A percentile compares a stretch with the other conserved stretches of the same genome.
Evolutionary conservation across 2,797 vertebrate species (phyloP).

Genomic region (Synaphobranchus kaupii): DNA sequence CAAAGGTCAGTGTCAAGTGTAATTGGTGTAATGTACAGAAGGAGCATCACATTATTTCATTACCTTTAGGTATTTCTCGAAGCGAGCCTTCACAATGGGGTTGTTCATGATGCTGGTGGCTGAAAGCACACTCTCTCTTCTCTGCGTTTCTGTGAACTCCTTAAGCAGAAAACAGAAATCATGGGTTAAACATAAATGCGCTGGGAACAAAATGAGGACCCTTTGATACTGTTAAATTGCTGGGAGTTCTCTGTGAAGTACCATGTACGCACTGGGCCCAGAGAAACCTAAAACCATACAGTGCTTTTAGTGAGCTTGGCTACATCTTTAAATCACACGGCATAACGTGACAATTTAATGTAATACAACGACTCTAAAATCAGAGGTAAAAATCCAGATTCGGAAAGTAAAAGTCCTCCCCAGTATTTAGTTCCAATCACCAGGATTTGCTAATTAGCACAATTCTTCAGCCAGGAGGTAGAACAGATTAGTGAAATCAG

Average conservation of each 20-base stretch:
- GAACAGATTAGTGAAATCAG: no score
- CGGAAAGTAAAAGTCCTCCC: no score
- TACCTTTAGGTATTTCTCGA: constrained; percentile 84
- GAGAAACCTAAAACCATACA: background rate
- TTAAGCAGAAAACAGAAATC: constrained; percentile 47
- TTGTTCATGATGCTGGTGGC: constrained; percentile 87
- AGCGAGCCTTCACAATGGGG: constrained; percentile 80
- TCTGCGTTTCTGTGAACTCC: constrained; percentile 84
- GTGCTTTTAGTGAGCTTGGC: background rate
- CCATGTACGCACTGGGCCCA: background rate
- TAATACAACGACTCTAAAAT: background rate
- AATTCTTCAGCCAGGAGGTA: no score
- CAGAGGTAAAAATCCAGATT: no score
- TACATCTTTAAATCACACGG: background rate
- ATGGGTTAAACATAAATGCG: background rate
- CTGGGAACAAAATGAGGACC: background rate
- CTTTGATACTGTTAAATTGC: background rate
- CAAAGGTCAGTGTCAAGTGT: background rate
- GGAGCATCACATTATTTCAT: constrained; percentile 30
- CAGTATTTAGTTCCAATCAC: no score
- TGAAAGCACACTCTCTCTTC: constrained; percentile 82
- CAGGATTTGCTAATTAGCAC: no score
- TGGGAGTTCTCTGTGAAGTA: background rate
- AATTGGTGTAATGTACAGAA: background rate
- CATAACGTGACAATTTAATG: background rate